Conservation (phyloP, 2,888 invertebrate genomes). For the Gryllus longicercus region DNA sequence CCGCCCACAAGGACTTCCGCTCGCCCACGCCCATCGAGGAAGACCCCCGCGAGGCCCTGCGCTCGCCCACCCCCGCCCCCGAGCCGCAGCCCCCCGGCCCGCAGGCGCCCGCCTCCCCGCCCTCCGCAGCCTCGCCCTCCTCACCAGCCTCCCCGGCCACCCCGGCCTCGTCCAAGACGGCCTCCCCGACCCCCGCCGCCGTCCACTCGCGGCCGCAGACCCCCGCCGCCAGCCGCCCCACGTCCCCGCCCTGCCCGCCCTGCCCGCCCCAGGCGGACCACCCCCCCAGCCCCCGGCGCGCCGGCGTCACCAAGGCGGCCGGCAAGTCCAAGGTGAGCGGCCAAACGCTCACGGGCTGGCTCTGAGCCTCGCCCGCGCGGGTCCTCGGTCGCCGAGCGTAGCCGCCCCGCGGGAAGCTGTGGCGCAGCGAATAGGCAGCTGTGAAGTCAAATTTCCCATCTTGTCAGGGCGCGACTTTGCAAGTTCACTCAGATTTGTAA, state of each 20-base stretch:
- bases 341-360: slow-evolving; percentile 70
- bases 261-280: background rate
- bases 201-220: background rate
- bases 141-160: slow-evolving; percentile 33
- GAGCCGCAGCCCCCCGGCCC: slow-evolving; percentile 41
- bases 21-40: slow-evolving; percentile 59
- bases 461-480: no score
- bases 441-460: no score
- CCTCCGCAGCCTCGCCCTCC: background rate
- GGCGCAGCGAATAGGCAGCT: no score
- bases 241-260: background rate
- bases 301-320: slow-evolving; percentile 47
- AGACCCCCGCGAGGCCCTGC: slow-evolving; percentile 52
- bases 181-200: slow-evolving; percentile 52
- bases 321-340: slow-evolving; percentile 73
- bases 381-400: no score
- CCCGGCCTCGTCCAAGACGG: slow-evolving; percentile 56
- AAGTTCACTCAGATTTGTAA: no score
- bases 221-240: background rate
- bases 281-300: slow-evolving; percentile 38
- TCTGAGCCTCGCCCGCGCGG: slow-evolving; percentile 48
- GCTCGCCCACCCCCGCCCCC: slow-evolving; percentile 43
- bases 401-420: no score
- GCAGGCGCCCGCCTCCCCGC: slow-evolving; percentile 21
- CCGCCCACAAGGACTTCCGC: slow-evolving; percentile 46